These are phyloP conservation scores for Heliocidaris erythrogramma DNA, from an alignment of 35 echinoderm and acorn worm species.

Conservation along the genomic window DNA sequence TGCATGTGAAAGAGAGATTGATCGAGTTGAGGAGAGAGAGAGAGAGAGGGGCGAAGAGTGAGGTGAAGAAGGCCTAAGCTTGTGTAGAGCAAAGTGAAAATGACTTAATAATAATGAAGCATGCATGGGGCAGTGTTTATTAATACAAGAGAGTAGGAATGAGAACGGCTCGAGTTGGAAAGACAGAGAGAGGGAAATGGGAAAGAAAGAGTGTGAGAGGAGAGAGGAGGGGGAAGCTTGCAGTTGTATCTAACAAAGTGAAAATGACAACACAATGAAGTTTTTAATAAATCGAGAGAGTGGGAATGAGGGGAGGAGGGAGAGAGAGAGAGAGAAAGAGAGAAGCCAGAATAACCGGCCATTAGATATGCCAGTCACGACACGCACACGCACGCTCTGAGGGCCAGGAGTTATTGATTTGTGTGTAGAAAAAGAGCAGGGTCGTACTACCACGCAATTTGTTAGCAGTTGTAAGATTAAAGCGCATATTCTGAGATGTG, in stretches of 20 bases:
- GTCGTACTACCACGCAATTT: neutral
- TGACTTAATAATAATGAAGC: too few relatives aligned
- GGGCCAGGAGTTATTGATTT: conserved; percentile 32
- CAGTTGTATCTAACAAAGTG: neutral
- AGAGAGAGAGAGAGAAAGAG: neutral
- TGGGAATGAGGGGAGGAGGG: neutral
- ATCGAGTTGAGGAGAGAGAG: neutral
- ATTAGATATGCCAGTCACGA: conserved; percentile 15
- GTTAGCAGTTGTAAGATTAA: neutral
- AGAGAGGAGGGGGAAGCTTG: neutral
- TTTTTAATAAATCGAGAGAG: neutral
- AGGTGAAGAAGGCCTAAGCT: too few relatives aligned
- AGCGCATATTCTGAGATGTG: neutral
- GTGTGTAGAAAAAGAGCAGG: neutral
- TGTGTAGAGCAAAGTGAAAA: too few relatives aligned
- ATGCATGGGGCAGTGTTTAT: too few relatives aligned
- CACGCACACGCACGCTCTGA: conserved; percentile 10
- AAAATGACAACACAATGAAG: neutral
- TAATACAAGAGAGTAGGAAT: too few relatives aligned
- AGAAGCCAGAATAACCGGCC: neutral
- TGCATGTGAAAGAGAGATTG: neutral
- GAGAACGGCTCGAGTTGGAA: too few relatives aligned
- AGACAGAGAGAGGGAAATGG: neutral
- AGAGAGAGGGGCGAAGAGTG: too few relatives aligned
- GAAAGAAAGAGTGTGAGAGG: neutral